These are phyloP conservation scores for Galbula dea DNA, from an alignment of 2,113 vertebrate genomes.

Conservation along the genomic window DNA sequence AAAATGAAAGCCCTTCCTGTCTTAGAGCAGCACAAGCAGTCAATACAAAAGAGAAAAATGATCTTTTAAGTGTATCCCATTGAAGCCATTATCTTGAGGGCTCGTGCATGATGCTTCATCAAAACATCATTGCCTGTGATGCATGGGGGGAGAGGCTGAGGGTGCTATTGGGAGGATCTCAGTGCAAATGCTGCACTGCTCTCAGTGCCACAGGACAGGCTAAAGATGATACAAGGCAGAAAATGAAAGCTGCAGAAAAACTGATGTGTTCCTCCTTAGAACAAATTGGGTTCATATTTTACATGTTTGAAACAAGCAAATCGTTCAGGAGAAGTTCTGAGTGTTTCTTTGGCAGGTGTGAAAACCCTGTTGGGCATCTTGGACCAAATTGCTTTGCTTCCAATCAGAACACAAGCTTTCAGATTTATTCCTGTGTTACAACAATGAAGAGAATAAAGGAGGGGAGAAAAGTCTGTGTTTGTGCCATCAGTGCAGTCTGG, in stretches of 20 bases:
- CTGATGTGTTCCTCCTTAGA: background rate
- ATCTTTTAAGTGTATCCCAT: conserved; percentile 58
- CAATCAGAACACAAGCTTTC: background rate
- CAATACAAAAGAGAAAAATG: conserved; percentile 68
- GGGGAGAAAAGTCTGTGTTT: background rate
- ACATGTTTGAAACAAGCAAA: background rate
- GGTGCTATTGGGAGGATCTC: background rate
- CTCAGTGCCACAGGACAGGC: background rate
- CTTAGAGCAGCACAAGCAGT: conserved; percentile 51
- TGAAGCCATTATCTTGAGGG: conserved; percentile 53
- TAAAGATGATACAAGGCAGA: background rate
- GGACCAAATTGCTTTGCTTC: background rate
- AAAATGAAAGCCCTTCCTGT: conserved; percentile 69
- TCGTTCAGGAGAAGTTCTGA: background rate
- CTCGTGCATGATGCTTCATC: conserved; percentile 38
- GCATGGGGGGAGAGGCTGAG: background rate
- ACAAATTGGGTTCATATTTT: background rate
- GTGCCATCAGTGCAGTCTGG: background rate
- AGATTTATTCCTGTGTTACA: background rate
- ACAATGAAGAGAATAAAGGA: background rate
- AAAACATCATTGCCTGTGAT: conserved; percentile 44
- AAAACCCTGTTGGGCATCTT: background rate
- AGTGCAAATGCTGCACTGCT: background rate
- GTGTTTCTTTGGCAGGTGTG: background rate
- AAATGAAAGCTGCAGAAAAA: conserved; percentile 14